Percentiles rank a stretch among this genome's conserved stretches.
phyloP scores from a whole-genome alignment of 2,888 invertebrate genomes.

The Ormyrus pomaceus region DNA sequence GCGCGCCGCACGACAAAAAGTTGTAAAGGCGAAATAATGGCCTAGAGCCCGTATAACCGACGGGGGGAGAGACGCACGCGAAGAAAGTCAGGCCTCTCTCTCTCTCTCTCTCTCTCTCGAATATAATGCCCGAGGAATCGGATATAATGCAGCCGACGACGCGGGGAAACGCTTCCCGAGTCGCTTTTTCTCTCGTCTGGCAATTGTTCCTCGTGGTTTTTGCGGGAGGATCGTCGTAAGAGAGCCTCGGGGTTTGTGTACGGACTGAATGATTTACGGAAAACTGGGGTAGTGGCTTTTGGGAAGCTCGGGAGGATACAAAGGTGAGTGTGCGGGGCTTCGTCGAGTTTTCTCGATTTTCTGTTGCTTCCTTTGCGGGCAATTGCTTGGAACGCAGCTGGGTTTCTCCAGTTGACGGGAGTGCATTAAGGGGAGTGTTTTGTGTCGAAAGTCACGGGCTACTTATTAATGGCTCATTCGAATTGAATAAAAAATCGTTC shows the following conservation, averaged over 20 bases:
- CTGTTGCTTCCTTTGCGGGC: too few species aligned
- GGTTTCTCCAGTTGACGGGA: not conserved
- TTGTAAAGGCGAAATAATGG: slow-evolving; percentile 41
- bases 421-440: not conserved
- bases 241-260: too few species aligned
- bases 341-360: too few species aligned
- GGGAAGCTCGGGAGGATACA: too few species aligned
- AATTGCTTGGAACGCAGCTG: too few species aligned
- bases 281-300: too few species aligned
- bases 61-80: not conserved
- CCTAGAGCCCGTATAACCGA: too few species aligned
- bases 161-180: not conserved
- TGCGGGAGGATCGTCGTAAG: too few species aligned
- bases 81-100: not conserved
- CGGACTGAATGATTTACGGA: too few species aligned
- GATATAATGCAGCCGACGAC: slow-evolving; percentile 8
- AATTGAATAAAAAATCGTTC: too few species aligned
- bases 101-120: not conserved
- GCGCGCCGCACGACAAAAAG: slow-evolving; percentile 30
- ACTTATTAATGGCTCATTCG: not conserved
- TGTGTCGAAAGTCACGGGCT: not conserved
- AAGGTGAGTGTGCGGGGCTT: too few species aligned
- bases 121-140: not conserved
- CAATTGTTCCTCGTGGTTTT: too few species aligned
- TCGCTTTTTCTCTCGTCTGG: not conserved